Evolutionary conservation across 30 jellyfish, hydroid and myxozoan genomes (phyloP).

Genomic region (Turritopsis dohrnii): DNA sequence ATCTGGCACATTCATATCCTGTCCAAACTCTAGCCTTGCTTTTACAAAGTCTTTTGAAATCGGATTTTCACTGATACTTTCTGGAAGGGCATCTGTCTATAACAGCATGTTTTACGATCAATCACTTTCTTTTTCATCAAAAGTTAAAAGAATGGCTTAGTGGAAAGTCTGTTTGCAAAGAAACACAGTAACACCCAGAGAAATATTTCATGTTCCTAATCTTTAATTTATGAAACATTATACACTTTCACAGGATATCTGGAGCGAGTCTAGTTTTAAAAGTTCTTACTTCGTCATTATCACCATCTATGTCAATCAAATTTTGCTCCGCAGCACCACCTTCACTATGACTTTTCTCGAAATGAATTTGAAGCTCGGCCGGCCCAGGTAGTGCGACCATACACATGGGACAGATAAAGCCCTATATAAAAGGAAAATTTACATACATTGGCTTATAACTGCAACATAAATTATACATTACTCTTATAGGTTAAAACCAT

Average conservation of each 20-base stretch:
- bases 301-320: constrained; percentile 21
- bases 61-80: background rate
- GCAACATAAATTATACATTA: no score
- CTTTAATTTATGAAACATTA: no score
- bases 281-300: constrained; percentile 9
- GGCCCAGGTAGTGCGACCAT: constrained; percentile 99
- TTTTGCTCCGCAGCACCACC: constrained; percentile 39
- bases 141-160: no score
- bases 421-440: constrained; percentile 1
- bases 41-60: constrained; percentile 2
- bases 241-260: no score
- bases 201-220: no score
- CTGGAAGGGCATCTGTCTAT: constrained; percentile 46
- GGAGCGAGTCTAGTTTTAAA: no score
- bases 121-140: no score
- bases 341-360: constrained; percentile 82
- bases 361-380: constrained; percentile 86
- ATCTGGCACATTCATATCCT: constrained; percentile 31
- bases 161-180: no score
- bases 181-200: no score
- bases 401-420: constrained; percentile 95
- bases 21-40: constrained; percentile 33
- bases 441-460: no score
- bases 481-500: no score
- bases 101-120: no score